Base-by-base conservation (phyloP, 2,113 vertebrate species). In the Pampusana beccarii region DNA sequence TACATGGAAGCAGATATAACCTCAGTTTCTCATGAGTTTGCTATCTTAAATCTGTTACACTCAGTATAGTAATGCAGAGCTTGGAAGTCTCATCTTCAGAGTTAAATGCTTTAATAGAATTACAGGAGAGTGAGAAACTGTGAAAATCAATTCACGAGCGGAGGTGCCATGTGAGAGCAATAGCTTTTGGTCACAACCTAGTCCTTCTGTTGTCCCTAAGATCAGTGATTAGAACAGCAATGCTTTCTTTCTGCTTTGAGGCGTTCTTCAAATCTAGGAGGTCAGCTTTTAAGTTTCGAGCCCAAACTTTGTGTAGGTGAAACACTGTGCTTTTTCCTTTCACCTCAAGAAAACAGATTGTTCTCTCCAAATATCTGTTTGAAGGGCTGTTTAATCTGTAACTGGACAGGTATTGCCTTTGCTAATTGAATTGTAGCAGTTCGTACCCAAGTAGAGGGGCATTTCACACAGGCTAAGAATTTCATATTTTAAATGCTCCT, bases 31-130 rank as follows among this genome's bases (percentile, higher is more conserved):
- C 15, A 61, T 40, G 72, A 75, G 42, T 75, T 89, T 61, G 23
- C 44, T 38, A 3, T 62, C 53, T 85, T 85, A 78, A 92, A 64
- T 71, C 14, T 10, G 25, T 82, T 87, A 24, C 19, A 19, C 75
- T 84, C n/a, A 17, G 44, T n/a, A 17, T 58, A 38, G 15, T 42
- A 75, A 23, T 72, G 11, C 58, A 34, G 26, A 79, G 33, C 53
- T 61, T 67, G 50, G 48, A 65, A 74, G 57, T 78, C 65, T 86
- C 7, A n/a, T 86, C 54, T 77, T 77, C 31, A 36, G 57, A 34
- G 69, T 88, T 78, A 87, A 92, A 81, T 64, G 44, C 50, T 85
- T 91, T 54, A 91, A 34, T 40, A 75, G 83, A 93, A 65, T 91
- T 92, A 44, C 9, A 84, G 86, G 70, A 69, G 69, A 69, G 40